Percentiles rank a stretch among this genome's conserved stretches.
phyloP scores from a whole-genome alignment of 2,888 invertebrate species.

The Tubulanus polymorphus region DNA sequence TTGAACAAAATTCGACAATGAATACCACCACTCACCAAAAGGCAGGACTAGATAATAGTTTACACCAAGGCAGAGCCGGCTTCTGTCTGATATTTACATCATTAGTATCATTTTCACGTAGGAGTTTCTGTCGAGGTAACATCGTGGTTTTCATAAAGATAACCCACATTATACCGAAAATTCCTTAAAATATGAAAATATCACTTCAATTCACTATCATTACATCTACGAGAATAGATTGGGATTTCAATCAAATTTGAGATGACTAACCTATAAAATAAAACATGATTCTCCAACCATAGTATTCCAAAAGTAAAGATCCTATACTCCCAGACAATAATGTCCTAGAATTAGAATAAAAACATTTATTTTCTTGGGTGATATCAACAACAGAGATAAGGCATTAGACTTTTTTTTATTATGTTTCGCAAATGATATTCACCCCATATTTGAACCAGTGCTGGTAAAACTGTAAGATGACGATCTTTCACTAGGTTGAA shows the following conservation, averaged over 20 bases:
- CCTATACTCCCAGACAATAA: constrained; percentile 66
- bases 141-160: constrained; percentile 49
- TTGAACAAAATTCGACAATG: neutral
- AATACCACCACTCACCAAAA: constrained; percentile 59
- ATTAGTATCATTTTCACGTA: no score
- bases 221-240: neutral
- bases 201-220: neutral
- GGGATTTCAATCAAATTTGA: neutral
- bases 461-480: constrained; percentile 66
- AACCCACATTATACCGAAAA: constrained; percentile 61
- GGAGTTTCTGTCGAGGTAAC: constrained; percentile 19
- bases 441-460: constrained; percentile 60
- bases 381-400: neutral
- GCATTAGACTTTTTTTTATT: neutral
- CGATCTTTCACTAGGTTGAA: constrained; percentile 63
- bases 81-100: no score
- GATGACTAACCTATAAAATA: constrained; percentile 59
- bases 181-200: constrained; percentile 55
- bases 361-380: neutral
- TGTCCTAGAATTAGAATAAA: constrained; percentile 59
- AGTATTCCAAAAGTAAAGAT: constrained; percentile 63
- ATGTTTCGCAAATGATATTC: constrained; percentile 18
- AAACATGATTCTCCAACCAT: constrained; percentile 66
- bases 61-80: constrained; percentile 62
- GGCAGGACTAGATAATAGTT: constrained; percentile 60